phyloP scores from a whole-genome alignment of 2,888 invertebrate species.

The Arge pagana region DNA sequence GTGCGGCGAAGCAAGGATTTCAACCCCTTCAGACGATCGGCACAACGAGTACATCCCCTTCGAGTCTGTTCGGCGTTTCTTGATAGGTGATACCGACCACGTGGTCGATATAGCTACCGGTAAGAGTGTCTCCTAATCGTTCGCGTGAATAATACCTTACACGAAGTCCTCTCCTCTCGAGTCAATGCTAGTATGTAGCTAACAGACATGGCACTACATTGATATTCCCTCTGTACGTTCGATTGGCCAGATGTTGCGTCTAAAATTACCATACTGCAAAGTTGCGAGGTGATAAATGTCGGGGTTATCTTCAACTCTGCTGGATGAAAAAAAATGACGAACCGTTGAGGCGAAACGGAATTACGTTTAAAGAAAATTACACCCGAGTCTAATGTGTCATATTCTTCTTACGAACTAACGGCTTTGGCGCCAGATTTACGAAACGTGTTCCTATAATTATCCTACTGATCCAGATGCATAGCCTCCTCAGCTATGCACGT shows the following conservation, averaged over 20 bases:
- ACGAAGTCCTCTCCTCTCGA: too few species aligned
- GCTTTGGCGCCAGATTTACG: conserved; percentile 5
- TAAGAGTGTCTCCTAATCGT: too few species aligned
- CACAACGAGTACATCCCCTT: conserved; percentile 53
- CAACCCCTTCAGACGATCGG: conserved; percentile 38
- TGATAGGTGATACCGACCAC: conserved; percentile 40
- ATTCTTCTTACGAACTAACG: background rate
- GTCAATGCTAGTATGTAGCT: conserved; percentile 1
- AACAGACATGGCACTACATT: conserved; percentile 8
- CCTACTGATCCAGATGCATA: conserved; percentile 16
- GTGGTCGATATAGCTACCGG: conserved; percentile 38
- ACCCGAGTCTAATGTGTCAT: background rate
- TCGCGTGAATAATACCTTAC: too few species aligned
- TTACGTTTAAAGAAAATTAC: background rate
- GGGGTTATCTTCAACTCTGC: too few species aligned
- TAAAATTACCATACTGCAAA: background rate
- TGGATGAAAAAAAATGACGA: too few species aligned
- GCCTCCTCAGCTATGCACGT: background rate
- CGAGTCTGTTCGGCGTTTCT: conserved; percentile 47
- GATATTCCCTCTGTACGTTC: background rate
- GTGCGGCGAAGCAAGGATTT: conserved; percentile 34
- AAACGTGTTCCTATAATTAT: conserved; percentile 10
- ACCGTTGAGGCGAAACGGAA: too few species aligned
- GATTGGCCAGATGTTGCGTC: too few species aligned
- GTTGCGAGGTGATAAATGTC: background rate